A percentile compares a stretch with the other conserved stretches of the same genome.
These are phyloP conservation scores for Ceyx margarethae DNA, from an alignment of 2,113 vertebrate species.

Conservation along the genomic window DNA sequence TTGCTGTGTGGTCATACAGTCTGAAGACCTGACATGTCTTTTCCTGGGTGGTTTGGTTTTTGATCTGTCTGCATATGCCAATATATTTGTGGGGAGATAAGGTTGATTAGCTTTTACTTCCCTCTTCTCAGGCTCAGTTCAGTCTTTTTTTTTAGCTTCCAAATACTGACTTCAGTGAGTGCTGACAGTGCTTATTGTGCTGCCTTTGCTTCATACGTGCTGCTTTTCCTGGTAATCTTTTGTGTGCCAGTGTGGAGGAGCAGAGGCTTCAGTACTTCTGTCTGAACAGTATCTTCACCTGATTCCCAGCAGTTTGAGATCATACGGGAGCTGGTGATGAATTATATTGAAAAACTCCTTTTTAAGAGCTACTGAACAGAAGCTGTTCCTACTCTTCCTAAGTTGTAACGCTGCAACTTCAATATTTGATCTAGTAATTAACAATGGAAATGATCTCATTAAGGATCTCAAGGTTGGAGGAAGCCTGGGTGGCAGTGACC, in stretches of 20 bases:
- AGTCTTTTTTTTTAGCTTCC: neutral
- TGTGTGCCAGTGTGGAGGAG: neutral
- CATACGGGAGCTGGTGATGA: neutral
- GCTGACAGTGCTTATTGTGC: fast-evolving
- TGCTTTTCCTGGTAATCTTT: neutral
- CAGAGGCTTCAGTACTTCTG: neutral
- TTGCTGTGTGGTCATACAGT: neutral
- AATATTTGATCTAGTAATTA: neutral
- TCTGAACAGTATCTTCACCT: fast-evolving
- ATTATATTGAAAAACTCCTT: neutral
- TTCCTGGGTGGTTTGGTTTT: neutral
- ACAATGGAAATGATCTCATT: too few species aligned
- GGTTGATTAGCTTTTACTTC: neutral
- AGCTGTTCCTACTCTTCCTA: neutral
- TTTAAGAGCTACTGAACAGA: neutral
- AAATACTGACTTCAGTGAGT: neutral
- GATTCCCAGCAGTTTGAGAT: neutral
- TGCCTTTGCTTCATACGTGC: fast-evolving
- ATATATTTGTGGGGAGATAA: neutral
- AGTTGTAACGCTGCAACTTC: neutral
- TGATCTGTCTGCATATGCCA: neutral
- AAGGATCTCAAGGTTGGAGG: too few species aligned
- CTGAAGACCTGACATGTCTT: neutral
- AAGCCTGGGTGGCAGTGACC: too few species aligned
- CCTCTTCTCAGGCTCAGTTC: fast-evolving